Conservation (phyloP, 1,140 invertebrate species). For the Diorhabda carinulata region DNA sequence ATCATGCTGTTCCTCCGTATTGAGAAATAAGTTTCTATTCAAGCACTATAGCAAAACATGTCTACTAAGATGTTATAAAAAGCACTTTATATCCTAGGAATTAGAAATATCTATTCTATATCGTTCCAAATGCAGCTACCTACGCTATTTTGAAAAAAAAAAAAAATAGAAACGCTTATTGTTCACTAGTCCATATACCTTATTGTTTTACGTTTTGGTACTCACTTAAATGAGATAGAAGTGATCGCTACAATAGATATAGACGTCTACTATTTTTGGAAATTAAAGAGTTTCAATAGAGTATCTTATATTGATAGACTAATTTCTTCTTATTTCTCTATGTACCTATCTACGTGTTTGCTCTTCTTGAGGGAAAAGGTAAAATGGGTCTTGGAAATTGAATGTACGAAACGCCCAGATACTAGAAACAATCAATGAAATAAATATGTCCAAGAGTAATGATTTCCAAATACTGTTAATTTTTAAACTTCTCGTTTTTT, state of each 20-base stretch:
- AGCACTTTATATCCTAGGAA: constrained; percentile 7
- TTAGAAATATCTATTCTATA: constrained; percentile 9
- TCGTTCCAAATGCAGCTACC: constrained; percentile 16
- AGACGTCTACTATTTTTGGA: background rate
- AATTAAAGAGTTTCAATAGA: background rate
- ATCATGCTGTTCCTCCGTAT: background rate
- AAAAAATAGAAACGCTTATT: constrained; percentile 4
- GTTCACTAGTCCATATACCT: background rate
- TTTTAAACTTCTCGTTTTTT: too few relatives aligned
- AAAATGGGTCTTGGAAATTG: constrained; percentile 5
- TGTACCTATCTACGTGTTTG: constrained; percentile 44
- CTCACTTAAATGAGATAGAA: background rate
- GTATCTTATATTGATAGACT: background rate
- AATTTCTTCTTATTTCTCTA: constrained; percentile 38
- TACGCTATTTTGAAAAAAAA: constrained; percentile 8
- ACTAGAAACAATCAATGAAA: too few relatives aligned
- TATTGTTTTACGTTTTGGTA: background rate
- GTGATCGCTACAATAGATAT: background rate
- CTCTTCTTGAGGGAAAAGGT: constrained; percentile 31
- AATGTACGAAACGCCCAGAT: too few relatives aligned
- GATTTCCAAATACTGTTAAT: too few relatives aligned
- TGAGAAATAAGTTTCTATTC: constrained; percentile 3
- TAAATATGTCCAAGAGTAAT: too few relatives aligned
- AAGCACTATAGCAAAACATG: constrained; percentile 9
- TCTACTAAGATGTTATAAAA: constrained; percentile 13